phyloP scores from a whole-genome alignment of 2,888 invertebrate species.

The Conops quadrifasciatus region DNA sequence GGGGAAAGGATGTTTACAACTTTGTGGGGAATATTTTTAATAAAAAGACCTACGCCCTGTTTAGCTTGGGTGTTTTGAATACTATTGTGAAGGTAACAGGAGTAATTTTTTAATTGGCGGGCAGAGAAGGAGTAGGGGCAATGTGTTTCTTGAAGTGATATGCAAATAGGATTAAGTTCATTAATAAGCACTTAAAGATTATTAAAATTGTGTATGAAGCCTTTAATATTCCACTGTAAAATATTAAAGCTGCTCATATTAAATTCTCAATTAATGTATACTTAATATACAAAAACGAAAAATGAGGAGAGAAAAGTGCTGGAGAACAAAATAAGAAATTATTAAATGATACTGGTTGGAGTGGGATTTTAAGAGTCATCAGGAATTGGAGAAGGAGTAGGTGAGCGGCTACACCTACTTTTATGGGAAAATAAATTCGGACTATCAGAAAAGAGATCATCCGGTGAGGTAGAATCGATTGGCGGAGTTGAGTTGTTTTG shows the following conservation, averaged over 20 bases:
- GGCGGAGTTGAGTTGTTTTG: too few species aligned
- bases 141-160: slow-evolving; percentile 36
- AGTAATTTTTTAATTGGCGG: slow-evolving; percentile 22
- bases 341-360: too few species aligned
- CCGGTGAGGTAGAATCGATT: too few species aligned
- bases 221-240: slow-evolving; percentile 28
- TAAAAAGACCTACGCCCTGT: slow-evolving; percentile 16
- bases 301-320: too few species aligned
- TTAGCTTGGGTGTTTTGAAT: slow-evolving; percentile 9
- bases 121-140: slow-evolving; percentile 25
- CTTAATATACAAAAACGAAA: too few species aligned
- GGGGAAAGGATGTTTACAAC: background rate
- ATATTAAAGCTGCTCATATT: slow-evolving; percentile 1
- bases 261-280: too few species aligned
- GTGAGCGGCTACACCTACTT: too few species aligned
- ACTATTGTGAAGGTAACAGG: slow-evolving; percentile 19
- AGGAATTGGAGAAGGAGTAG: too few species aligned
- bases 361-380: too few species aligned
- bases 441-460: too few species aligned
- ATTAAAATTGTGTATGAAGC: slow-evolving; percentile 25
- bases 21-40: slow-evolving; percentile 26
- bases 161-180: slow-evolving; percentile 28
- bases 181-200: slow-evolving; percentile 30
- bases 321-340: too few species aligned
- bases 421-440: too few species aligned